Evolutionary conservation across 2,888 invertebrate species (phyloP), one percentile per base, ranked within the genome.

Genomic region (Lacanobia wlatinum): DNA sequence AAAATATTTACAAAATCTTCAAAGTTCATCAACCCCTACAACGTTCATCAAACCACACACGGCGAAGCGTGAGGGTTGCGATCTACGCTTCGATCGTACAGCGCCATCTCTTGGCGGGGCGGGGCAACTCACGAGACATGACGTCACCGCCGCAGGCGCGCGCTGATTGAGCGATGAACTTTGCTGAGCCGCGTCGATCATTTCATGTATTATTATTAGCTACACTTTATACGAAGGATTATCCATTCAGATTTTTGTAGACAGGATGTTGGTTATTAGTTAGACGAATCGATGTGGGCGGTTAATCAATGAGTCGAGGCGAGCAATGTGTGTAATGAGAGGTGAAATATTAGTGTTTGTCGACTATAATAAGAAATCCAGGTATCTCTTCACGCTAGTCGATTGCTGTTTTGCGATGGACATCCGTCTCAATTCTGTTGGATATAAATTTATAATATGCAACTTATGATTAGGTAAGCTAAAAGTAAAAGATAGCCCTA

Each of bases 131-230:
- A 95, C 95, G 96, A 92, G 87, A 85, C 38, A 88, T 95, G 95
- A 95, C 93, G 94, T 94, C 93, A 94, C 74, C 84, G 91, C 92
- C 92, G 86, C 87, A 77, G 89, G 90, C 91, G 86, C 89, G 83
- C 89, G 85, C 91, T 92, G 95, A 95, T 94, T 95, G 95, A 95
- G 95, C 94, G 96, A 95, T 95, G 95, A 93, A 93, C 95, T 92
- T 92, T 92, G 92, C 89, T 88, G 88, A 82, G 82, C 78, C 90
- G 82, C 85, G 93, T 93, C 95, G 95, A 95, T 95, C 94, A 93
- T 91, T 91, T 90, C 89, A 82, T 78, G 87, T 90, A 92, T 94
- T 95, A 94, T 94, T 94, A 93, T 92, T 94, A 78, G 78, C 77
- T 78, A 88, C 87, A 88, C 90, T 87, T 87, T 83, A 76, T 77